Conservation (phyloP, 2,113 vertebrate species). For the Machaerirhynchus nigripectus region DNA sequence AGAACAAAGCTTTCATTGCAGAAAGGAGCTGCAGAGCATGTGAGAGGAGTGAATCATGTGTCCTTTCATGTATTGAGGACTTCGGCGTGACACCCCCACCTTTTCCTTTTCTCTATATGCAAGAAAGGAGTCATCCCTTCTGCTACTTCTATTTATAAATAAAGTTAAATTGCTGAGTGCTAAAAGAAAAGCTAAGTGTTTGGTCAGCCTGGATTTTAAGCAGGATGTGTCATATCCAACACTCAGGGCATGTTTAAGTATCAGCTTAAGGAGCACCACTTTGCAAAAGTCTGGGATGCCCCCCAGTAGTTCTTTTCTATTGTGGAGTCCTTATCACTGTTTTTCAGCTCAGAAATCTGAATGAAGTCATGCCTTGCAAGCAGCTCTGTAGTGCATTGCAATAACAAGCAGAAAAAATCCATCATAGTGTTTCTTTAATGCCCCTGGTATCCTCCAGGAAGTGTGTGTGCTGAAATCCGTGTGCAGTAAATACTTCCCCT, state of each 20-base stretch:
- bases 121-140: neutral
- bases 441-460: conserved; percentile 2
- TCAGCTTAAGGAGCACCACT: neutral
- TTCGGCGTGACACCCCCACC: neutral
- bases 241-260: neutral
- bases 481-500: neutral
- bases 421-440: neutral
- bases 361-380: neutral
- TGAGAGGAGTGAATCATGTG: conserved; percentile 8
- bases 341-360: neutral
- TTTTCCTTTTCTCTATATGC: neutral
- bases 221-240: neutral
- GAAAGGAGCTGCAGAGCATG: neutral
- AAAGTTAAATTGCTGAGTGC: neutral
- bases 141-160: neutral
- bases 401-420: neutral
- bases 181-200: neutral
- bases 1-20: neutral
- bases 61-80: neutral
- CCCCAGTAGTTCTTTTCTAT: neutral
- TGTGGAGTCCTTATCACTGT: neutral
- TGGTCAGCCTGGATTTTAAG: conserved; percentile 7
- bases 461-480: neutral
- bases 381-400: neutral
- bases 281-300: neutral